Evolutionary conservation across 1,140 invertebrate genomes (phyloP), one percentile per base, ranked within the genome.

Genomic region (Riptortus pedestris): DNA sequence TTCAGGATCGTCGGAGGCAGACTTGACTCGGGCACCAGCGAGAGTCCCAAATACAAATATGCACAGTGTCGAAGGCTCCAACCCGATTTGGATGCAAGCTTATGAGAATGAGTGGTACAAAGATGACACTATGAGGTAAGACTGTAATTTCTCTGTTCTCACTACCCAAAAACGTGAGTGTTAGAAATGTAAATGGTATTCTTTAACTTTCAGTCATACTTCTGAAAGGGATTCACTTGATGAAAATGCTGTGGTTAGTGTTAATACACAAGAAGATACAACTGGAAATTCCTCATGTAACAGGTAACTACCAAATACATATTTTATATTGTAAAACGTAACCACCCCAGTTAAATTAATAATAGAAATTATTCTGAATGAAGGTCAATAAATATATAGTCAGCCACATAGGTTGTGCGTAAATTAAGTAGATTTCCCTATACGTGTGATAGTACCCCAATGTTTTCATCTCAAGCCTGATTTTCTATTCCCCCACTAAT

Each of bases 71-170:
- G 91, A 94, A 75, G 93, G 92, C 31, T 93, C 90, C 9, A 96
- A 96, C 79, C 92, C 93, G 0, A 94, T 96, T 69, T 96, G 92
- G 92, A 83, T 95, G 74, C 88, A 91, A 70, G 88, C 90, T 7
- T 94, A 93, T 71, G 90, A 93, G 75, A 94, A 94, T 74, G 90
- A 92, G 72, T 95, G 91, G 91, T 93, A 90, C 72, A 94, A 94
- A 76, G 87, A 89, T 69, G 88, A 88, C 20, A 78, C 74, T 20
- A 61, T 81, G 31, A 85, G 84, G 83, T 87, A 79, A 75, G 47
- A 47, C 18, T 55, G 64, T 43, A 29, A 29, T 12, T 63, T 27
- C 51, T 63, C 29, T 14, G n/a, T 14, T 61, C 33, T 22, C 2
- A 27, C 11, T 55, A 1, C 1, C 22, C 3, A 11, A 14, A 55